A percentile compares a stretch with the other conserved stretches of the same genome.
phyloP scores from a whole-genome alignment of 2,113 vertebrate genomes.

The Talpa occidentalis region DNA sequence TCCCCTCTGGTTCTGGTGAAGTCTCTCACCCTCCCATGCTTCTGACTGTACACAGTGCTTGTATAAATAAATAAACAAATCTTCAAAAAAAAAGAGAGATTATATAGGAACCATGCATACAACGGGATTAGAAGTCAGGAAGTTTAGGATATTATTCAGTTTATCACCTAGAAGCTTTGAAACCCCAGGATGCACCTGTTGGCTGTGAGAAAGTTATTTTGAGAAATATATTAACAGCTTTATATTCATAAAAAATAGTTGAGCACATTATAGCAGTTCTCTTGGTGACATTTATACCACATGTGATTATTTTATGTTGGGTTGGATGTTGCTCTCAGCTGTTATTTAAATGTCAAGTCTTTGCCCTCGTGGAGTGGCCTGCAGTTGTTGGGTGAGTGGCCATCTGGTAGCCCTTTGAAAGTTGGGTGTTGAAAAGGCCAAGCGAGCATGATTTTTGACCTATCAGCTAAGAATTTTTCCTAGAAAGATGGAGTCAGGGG shows the following conservation, averaged over 20 bases:
- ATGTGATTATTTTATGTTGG: background rate
- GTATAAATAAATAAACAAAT: too few relatives aligned
- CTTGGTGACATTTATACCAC: slow-evolving; percentile 32
- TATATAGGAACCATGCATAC: background rate
- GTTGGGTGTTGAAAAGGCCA: background rate
- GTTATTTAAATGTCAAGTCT: slow-evolving; percentile 43
- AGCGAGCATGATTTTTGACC: background rate
- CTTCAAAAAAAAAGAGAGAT: too few relatives aligned
- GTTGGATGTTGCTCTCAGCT: background rate
- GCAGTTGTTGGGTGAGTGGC: background rate
- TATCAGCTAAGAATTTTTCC: background rate
- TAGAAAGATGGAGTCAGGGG: background rate
- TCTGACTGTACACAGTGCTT: too few relatives aligned
- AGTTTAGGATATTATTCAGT: background rate
- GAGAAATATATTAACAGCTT: background rate
- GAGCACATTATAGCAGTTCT: background rate
- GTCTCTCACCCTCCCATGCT: too few relatives aligned
- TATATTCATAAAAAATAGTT: background rate
- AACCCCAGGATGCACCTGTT: background rate
- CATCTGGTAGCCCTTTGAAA: slow-evolving; percentile 5
- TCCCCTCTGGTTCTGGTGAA: too few relatives aligned
- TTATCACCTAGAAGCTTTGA: background rate
- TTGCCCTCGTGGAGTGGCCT: background rate
- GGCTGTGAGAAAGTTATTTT: background rate
- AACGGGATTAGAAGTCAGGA: background rate